Percentiles rank a stretch among this genome's conserved stretches.
Evolutionary conservation across 2,113 vertebrate species (phyloP).

Genomic region (Lampris megalopsis): DNA sequence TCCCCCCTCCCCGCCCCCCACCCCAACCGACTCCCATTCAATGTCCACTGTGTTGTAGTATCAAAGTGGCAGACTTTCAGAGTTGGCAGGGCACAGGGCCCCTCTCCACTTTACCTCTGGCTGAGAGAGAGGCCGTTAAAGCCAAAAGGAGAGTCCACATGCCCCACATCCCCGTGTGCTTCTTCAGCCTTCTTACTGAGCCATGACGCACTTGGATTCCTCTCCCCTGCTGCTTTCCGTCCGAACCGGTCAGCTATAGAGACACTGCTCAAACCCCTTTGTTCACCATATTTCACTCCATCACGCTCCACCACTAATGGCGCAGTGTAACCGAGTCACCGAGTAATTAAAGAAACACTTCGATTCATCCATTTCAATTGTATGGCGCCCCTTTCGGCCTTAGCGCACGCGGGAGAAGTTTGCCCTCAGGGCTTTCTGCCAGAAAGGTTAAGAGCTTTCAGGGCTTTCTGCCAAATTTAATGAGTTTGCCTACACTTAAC

Average conservation of each 20-base stretch:
- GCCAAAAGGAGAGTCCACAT: slow-evolving; percentile 2
- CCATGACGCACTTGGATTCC: slow-evolving; percentile 62
- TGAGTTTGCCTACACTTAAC: no score
- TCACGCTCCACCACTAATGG: not conserved
- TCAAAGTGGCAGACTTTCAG: slow-evolving; percentile 31
- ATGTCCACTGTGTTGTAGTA: slow-evolving; percentile 26
- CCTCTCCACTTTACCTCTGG: slow-evolving; percentile 21
- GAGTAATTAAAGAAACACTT: not conserved
- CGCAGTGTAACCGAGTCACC: not conserved
- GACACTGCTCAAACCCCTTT: not conserved
- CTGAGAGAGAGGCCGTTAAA: slow-evolving; percentile 36
- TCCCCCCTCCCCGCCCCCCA: no score
- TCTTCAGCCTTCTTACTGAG: slow-evolving; percentile 59
- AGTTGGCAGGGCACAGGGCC: slow-evolving; percentile 28
- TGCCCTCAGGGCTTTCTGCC: no score
- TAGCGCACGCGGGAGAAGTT: no score
- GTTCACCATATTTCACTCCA: not conserved
- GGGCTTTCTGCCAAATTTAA: no score
- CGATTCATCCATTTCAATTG: not conserved
- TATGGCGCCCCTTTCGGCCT: no score
- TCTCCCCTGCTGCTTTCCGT: slow-evolving; percentile 26
- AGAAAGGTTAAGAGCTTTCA: no score
- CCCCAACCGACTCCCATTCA: not conserved
- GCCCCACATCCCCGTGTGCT: slow-evolving; percentile 49
- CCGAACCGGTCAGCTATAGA: slow-evolving; percentile 25